A percentile compares a stretch with the other conserved stretches of the same genome.
phyloP scores from a whole-genome alignment of 30 jellyfish, hydroid and myxozoan species.

The Turritopsis dohrnii region DNA sequence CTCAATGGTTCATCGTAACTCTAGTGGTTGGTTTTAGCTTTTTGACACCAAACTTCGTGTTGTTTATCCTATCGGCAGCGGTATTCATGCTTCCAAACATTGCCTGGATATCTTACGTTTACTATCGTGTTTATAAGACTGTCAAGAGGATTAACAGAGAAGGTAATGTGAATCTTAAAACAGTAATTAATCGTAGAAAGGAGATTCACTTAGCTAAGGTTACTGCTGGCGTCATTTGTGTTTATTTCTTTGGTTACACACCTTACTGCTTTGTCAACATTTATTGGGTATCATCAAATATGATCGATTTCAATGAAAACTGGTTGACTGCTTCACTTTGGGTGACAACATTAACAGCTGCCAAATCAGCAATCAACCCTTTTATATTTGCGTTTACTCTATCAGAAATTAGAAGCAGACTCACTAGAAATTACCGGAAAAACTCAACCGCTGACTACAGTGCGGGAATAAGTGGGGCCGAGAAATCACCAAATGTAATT shows the following conservation, averaged over 20 bases:
- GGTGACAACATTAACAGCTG: neutral
- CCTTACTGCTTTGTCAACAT: neutral
- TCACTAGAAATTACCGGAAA: too few relatives aligned
- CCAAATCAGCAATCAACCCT: neutral
- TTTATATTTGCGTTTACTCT: neutral
- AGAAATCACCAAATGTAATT: too few relatives aligned
- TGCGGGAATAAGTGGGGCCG: too few relatives aligned
- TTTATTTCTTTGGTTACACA: neutral
- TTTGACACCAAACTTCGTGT: slow-evolving; percentile 1
- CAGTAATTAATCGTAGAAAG: neutral
- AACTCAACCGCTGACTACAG: too few relatives aligned
- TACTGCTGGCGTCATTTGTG: neutral
- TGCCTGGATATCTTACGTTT: neutral
- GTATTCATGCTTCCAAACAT: neutral
- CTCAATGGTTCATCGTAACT: neutral
- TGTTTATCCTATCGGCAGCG: neutral
- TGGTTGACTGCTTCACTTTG: neutral
- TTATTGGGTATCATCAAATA: neutral
- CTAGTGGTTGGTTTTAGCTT: neutral
- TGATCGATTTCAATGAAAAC: neutral
- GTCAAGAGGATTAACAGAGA: neutral
- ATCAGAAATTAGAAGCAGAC: neutral
- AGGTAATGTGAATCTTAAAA: neutral
- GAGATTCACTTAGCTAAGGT: neutral
- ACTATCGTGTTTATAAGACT: neutral